phyloP scores from a whole-genome alignment of 2,113 vertebrate species.

The Crypturellus undulatus region DNA sequence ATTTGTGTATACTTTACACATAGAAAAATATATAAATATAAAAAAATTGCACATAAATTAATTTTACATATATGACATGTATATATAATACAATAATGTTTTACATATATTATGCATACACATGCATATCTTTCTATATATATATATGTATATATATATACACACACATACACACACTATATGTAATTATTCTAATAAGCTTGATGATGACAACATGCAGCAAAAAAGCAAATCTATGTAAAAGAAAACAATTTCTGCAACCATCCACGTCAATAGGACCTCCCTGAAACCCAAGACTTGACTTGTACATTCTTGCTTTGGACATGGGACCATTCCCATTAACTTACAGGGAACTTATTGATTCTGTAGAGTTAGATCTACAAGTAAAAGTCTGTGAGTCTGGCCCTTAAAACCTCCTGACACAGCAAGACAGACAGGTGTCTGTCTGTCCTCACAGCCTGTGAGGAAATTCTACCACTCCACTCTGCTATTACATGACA shows the following conservation, averaged over 20 bases:
- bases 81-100: not conserved
- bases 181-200: not conserved
- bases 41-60: no score
- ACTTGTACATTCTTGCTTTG: not conserved
- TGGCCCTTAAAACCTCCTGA: not conserved
- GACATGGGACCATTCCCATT: not conserved
- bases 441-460: not conserved
- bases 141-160: no score
- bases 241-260: not conserved
- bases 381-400: not conserved
- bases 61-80: no score
- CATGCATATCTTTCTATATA: not conserved
- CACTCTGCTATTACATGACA: not conserved
- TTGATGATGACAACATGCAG: not conserved
- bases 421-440: not conserved
- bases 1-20: not conserved
- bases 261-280: not conserved
- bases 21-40: not conserved
- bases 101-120: not conserved
- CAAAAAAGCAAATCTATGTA: not conserved
- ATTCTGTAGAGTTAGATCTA: not conserved
- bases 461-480: not conserved
- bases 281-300: not conserved
- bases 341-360: not conserved
- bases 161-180: not conserved